Percentiles rank a stretch among this genome's conserved stretches.
Conservation (phyloP, 1,140 invertebrate genomes). For the Papilio xuthus region DNA sequence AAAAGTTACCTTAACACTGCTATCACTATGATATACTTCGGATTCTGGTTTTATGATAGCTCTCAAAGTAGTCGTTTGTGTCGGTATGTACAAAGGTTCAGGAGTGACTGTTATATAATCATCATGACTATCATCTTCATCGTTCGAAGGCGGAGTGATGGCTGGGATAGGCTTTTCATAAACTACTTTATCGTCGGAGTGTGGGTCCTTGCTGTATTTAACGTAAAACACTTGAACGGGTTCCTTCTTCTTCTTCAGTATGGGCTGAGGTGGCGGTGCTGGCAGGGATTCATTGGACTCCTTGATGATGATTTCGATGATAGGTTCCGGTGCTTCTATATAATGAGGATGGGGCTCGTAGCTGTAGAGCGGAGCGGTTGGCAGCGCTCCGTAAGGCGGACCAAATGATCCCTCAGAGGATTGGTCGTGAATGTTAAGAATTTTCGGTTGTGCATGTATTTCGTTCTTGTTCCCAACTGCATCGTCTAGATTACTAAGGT, state of each 20-base stretch:
- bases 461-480: slow-evolving; percentile 76
- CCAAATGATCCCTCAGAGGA: slow-evolving; percentile 74
- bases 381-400: slow-evolving; percentile 71
- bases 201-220: slow-evolving; percentile 91
- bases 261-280: slow-evolving; percentile 82
- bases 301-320: slow-evolving; percentile 95
- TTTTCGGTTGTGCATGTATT: slow-evolving; percentile 79
- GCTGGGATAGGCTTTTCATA: slow-evolving; percentile 90
- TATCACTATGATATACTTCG: slow-evolving; percentile 89
- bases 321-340: slow-evolving; percentile 91
- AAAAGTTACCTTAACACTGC: slow-evolving; percentile 89
- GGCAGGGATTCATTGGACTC: slow-evolving; percentile 92
- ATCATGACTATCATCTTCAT: slow-evolving; percentile 83
- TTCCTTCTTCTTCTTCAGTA: slow-evolving; percentile 86
- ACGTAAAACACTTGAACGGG: slow-evolving; percentile 95
- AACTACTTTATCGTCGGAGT: slow-evolving; percentile 86
- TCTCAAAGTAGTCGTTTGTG: slow-evolving; percentile 88
- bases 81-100: slow-evolving; percentile 75
- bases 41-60: slow-evolving; percentile 92
- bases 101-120: slow-evolving; percentile 73
- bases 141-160: slow-evolving; percentile 84
- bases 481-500: slow-evolving; percentile 71
- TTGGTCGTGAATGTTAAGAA: slow-evolving; percentile 82
- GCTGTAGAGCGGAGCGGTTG: slow-evolving; percentile 78
- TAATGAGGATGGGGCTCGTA: slow-evolving; percentile 83